These are phyloP conservation scores for Napeogenes inachia DNA, from an alignment of 2,888 invertebrate genomes.

Conservation along the genomic window DNA sequence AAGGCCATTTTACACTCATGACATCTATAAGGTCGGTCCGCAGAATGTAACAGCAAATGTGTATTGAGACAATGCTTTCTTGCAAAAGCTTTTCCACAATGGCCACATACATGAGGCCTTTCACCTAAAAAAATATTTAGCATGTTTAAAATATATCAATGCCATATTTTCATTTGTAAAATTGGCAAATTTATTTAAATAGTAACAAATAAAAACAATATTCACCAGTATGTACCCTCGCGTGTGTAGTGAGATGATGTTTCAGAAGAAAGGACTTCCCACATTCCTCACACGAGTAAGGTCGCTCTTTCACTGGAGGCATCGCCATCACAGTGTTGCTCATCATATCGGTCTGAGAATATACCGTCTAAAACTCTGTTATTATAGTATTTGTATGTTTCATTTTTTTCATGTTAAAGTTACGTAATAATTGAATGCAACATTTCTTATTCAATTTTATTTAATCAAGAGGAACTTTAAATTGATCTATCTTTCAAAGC, in stretches of 20 bases:
- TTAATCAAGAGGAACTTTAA: no score
- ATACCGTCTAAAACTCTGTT: conserved; percentile 58
- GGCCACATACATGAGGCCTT: conserved; percentile 86
- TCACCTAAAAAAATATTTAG: conserved; percentile 72
- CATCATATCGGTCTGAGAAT: conserved; percentile 66
- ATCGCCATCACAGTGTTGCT: conserved; percentile 55
- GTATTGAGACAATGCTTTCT: conserved; percentile 91
- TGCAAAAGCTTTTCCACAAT: conserved; percentile 89
- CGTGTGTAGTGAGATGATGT: conserved; percentile 90
- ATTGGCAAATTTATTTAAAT: no score
- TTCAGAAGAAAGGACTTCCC: conserved; percentile 90
- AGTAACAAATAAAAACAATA: conserved; percentile 9
- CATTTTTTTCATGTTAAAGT: not conserved
- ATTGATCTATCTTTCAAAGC: no score
- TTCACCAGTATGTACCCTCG: conserved; percentile 86
- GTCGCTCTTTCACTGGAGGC: conserved; percentile 80
- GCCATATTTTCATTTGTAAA: no score
- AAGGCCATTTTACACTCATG: conserved; percentile 92
- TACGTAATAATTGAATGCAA: no score
- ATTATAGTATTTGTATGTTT: conserved; percentile 27
- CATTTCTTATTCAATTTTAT: no score
- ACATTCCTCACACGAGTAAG: conserved; percentile 89
- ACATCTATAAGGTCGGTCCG: conserved; percentile 89
- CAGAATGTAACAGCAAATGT: conserved; percentile 87
- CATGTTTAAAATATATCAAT: conserved; percentile 3